Conservation (phyloP, 1,140 invertebrate genomes). For the Ips typographus region DNA sequence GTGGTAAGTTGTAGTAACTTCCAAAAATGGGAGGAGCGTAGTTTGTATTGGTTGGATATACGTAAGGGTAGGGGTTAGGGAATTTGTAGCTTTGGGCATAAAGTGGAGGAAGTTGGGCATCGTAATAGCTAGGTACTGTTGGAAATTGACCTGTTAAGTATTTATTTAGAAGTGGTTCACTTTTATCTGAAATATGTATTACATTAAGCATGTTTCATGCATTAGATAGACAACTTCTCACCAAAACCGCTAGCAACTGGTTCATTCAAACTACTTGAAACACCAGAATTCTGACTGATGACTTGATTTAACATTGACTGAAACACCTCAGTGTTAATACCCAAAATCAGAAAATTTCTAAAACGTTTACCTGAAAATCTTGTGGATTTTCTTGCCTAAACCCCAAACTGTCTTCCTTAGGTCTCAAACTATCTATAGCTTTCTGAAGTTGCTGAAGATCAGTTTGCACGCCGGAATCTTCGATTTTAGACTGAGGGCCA, state of each 20-base stretch:
- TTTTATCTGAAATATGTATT: too few relatives aligned
- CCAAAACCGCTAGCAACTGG: neutral
- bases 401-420: constrained; percentile 35
- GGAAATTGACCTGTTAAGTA: too few relatives aligned
- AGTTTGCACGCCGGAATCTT: constrained; percentile 29
- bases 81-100: neutral
- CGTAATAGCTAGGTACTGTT: too few relatives aligned
- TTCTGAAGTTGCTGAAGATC: constrained; percentile 41
- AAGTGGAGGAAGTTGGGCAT: too few relatives aligned
- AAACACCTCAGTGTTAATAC: constrained; percentile 5
- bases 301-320: constrained; percentile 40
- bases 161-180: too few relatives aligned
- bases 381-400: constrained; percentile 6
- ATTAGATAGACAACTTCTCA: too few relatives aligned
- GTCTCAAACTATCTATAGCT: constrained; percentile 41
- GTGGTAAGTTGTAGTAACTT: neutral
- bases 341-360: too few relatives aligned
- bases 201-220: too few relatives aligned
- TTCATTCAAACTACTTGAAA: neutral
- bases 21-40: neutral
- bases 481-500: constrained; percentile 33
- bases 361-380: constrained; percentile 19
- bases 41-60: neutral
- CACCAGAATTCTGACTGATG: constrained; percentile 24
- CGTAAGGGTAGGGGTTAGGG: neutral